These are phyloP conservation scores for Lasaia peninsularis DNA, from an alignment of 1,140 invertebrate species.

Conservation along the genomic window DNA sequence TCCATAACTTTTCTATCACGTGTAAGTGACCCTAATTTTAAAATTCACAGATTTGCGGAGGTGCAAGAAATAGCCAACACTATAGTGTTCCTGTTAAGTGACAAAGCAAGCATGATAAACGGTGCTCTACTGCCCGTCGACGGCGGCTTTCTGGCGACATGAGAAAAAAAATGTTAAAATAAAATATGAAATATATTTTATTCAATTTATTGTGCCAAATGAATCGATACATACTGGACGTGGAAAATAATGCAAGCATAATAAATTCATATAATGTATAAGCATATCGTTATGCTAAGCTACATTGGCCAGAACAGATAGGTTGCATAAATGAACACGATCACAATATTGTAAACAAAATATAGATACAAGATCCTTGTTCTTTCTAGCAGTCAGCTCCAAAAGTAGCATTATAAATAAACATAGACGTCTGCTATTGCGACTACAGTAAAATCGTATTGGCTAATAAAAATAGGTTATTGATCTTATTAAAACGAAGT, in stretches of 20 bases:
- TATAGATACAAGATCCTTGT: conserved; percentile 24
- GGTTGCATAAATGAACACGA: conserved; percentile 45
- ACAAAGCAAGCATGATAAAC: conserved; percentile 89
- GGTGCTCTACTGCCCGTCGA: conserved; percentile 88
- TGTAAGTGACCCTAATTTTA: too few species aligned
- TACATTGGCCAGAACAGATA: conserved; percentile 52
- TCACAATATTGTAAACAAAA: conserved; percentile 44
- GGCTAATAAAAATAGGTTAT: too few species aligned
- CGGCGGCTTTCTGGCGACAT: conserved; percentile 82
- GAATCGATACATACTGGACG: conserved; percentile 73
- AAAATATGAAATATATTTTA: conserved; percentile 47
- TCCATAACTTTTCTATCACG: too few species aligned
- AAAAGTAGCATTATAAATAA: conserved; percentile 8
- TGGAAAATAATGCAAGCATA: conserved; percentile 74
- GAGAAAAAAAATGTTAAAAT: conserved; percentile 34
- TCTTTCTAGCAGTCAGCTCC: conserved; percentile 5
- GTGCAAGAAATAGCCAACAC: conserved; percentile 89
- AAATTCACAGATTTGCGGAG: conserved; percentile 81
- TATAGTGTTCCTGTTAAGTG: conserved; percentile 88
- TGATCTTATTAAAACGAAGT: too few species aligned
- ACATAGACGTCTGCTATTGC: background rate
- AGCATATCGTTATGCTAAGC: conserved; percentile 59
- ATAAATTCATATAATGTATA: conserved; percentile 64
- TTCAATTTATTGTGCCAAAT: conserved; percentile 74
- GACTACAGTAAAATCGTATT: too few species aligned